Conservation (phyloP, 2,113 vertebrate species). For the Thymallus thymallus region DNA sequence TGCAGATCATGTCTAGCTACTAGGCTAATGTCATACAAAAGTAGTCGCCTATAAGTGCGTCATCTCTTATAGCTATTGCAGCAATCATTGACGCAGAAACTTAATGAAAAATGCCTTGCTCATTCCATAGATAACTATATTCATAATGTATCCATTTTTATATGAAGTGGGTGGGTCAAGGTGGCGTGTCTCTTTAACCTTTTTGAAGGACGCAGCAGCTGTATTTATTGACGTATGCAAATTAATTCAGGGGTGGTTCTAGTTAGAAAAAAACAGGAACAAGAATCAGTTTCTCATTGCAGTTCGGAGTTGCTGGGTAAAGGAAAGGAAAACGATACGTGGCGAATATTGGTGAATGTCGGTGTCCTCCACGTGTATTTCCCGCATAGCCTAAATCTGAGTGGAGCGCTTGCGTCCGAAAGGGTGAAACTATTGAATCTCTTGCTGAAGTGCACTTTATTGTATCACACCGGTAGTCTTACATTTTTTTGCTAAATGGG, state of each 20-base stretch:
- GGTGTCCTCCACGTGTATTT: constrained; percentile 52
- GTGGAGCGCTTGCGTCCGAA: constrained; percentile 67
- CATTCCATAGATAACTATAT: not conserved
- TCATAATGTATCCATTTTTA: not conserved
- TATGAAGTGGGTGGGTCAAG: constrained; percentile 43
- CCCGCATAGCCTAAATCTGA: constrained; percentile 47
- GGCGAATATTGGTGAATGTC: constrained; percentile 92
- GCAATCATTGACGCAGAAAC: no score
- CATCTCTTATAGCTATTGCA: no score
- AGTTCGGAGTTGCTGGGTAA: constrained; percentile 96
- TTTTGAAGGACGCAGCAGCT: constrained; percentile 93
- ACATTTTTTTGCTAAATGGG: constrained; percentile 75
- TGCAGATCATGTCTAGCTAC: not conserved
- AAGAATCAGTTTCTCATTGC: constrained; percentile 97
- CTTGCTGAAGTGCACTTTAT: constrained; percentile 57
- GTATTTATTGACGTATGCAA: constrained; percentile 91
- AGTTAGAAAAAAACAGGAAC: constrained; percentile 86
- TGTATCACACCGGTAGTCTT: constrained; percentile 58
- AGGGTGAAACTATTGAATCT: constrained; percentile 79
- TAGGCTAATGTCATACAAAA: not conserved
- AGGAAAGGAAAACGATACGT: constrained; percentile 97
- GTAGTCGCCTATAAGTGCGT: no score
- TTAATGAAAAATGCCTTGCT: not conserved
- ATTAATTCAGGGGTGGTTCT: constrained; percentile 87
- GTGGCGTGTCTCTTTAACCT: constrained; percentile 87